Base-by-base conservation (phyloP, 2,797 vertebrate species). In the Danio tinwini region DNA sequence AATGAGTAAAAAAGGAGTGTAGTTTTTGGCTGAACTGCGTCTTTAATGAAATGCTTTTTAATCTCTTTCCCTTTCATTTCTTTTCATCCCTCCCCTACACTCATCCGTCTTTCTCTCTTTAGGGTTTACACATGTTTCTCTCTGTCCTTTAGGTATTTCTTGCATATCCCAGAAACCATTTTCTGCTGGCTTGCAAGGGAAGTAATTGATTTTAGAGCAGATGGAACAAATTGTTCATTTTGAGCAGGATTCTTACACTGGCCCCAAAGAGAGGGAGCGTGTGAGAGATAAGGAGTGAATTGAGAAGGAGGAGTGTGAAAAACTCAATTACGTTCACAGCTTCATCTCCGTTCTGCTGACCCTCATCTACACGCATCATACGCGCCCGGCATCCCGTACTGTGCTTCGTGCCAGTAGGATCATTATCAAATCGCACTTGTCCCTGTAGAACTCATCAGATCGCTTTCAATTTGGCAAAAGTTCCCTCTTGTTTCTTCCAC, bases 191-290 rank as follows among this genome's bases (percentile, higher is more conserved):
- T 63, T 72, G 39, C 72, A 73, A 37, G 82, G 39, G 74, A 78
- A 72, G 76, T 84, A 83, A 86, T 85, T 85, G 77, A 85, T 86
- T 81, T 84, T 62, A 47, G 40, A 83, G 58, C 65, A 78, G 71
- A 82, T 74, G 68, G 58, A 82, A 83, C 67, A 79, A 74, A 85
- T 83, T 83, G 81, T 83, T 82, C 62, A 74, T 81, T 82, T 76
- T 65, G 63, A 65, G 72, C 62, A 14, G 37, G 42, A 77, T 69
- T 61, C 40, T 64, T 44, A 16, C 45, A 16, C 62, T 70, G 7
- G 39, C 50, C 50, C 21, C 11, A 80, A 65, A 74, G 47, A 74
- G 71, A 67, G 47, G 64, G 42, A 56, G 21, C 5, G 42, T 21
- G 52, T 37, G 72, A 65, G 63, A 65, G 42, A 16, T 45, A 50